Percentiles rank a stretch among this genome's conserved stretches.
Conservation (phyloP, 2,797 vertebrate genomes). For the Mormyrus hasselquistii region DNA sequence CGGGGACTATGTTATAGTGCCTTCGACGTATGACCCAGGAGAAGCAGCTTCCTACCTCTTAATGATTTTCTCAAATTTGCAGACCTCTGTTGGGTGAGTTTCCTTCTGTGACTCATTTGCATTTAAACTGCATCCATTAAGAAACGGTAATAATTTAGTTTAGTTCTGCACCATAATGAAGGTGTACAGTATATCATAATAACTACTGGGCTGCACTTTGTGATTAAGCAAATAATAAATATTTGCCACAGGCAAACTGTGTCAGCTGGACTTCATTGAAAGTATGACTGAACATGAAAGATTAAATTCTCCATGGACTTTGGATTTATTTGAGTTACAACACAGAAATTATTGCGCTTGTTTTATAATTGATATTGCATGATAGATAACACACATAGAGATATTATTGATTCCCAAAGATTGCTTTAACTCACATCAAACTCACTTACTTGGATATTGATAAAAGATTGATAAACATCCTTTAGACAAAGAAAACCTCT, state of each 20-base stretch:
- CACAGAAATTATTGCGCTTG: not conserved
- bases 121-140: not conserved
- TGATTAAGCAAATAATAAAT: not conserved
- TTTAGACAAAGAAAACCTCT: not conserved
- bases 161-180: not conserved
- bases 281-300: not conserved
- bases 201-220: not conserved
- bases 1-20: constrained; percentile 57
- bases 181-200: not conserved
- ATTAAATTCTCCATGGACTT: not conserved
- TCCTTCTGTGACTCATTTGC: not conserved
- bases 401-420: not conserved
- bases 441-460: not conserved
- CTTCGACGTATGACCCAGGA: constrained; percentile 40
- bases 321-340: not conserved
- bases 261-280: not conserved
- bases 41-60: constrained; percentile 51
- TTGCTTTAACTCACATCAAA: not conserved
- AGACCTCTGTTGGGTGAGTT: constrained; percentile 45
- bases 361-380: not conserved
- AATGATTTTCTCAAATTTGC: constrained; percentile 47
- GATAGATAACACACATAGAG: not conserved
- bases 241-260: not conserved
- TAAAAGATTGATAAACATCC: not conserved
- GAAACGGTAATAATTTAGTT: not conserved